These are phyloP conservation scores for Heliothis peltigera DNA, from an alignment of 2,888 invertebrate genomes.

Conservation along the genomic window DNA sequence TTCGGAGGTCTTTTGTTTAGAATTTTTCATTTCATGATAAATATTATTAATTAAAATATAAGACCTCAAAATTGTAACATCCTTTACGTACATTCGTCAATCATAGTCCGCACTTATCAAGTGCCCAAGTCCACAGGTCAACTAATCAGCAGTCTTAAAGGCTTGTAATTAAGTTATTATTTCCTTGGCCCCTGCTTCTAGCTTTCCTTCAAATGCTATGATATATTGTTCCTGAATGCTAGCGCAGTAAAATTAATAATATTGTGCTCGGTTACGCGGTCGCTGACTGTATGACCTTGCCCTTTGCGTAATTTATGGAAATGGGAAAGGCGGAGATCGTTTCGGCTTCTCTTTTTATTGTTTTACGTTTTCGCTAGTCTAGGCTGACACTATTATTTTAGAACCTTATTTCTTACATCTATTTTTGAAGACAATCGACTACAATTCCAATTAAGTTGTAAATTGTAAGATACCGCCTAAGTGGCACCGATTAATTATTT, in stretches of 20 bases:
- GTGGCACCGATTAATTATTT: conserved; percentile 15
- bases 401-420: conserved; percentile 3
- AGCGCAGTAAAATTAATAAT: conserved; percentile 64
- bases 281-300: conserved; percentile 54
- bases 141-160: conserved; percentile 48
- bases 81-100: conserved; percentile 36
- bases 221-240: conserved; percentile 68
- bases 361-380: conserved; percentile 26
- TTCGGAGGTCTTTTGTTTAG: too few species aligned
- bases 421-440: background rate
- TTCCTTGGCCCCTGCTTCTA: conserved; percentile 16
- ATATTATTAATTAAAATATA: background rate
- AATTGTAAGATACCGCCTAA: conserved; percentile 10
- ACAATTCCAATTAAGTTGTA: conserved; percentile 1
- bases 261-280: conserved; percentile 38
- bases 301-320: conserved; percentile 59
- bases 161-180: conserved; percentile 53
- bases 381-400: conserved; percentile 12
- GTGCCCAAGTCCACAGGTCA: conserved; percentile 19
- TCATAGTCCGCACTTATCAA: conserved; percentile 29
- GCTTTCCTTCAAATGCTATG: conserved; percentile 56
- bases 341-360: conserved; percentile 50
- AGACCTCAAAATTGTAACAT: conserved; percentile 8
- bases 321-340: conserved; percentile 44
- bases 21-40: too few species aligned